Conservation (phyloP, 2,797 vertebrate genomes). For the Glyptemys insculpta region DNA sequence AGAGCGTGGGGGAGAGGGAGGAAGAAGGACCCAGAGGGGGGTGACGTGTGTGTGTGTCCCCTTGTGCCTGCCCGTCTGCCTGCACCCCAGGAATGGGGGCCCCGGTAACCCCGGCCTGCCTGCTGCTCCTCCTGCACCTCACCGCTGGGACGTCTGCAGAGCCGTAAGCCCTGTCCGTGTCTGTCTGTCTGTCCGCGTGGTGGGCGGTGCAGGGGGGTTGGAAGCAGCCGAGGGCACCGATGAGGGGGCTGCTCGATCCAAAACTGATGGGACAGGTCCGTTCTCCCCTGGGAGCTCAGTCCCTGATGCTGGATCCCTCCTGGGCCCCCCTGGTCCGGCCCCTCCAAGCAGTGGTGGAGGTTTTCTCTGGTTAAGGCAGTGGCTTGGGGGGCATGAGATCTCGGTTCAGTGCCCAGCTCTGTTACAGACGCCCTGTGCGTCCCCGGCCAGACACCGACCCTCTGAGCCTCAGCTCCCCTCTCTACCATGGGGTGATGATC, state of each 20-base stretch:
- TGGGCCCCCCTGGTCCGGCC: neutral
- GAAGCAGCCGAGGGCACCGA: neutral
- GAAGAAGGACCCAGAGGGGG: rapidly evolving
- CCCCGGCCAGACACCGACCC: neutral
- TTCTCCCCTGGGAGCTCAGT: neutral
- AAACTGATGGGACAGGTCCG: neutral
- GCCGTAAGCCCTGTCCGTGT: neutral
- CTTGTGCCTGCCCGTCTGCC: neutral
- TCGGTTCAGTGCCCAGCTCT: neutral
- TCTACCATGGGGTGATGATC: neutral
- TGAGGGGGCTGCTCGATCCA: neutral
- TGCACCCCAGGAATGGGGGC: neutral
- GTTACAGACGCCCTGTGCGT: neutral
- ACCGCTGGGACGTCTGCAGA: neutral
- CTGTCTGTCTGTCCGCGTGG: neutral
- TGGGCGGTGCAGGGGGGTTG: rapidly evolving
- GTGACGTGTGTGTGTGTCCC: neutral
- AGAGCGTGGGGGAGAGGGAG: neutral
- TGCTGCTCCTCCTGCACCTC: neutral
- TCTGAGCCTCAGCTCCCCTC: neutral
- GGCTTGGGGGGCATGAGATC: neutral
- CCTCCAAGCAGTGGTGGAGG: rapidly evolving
- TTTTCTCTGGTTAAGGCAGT: neutral
- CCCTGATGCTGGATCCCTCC: neutral
- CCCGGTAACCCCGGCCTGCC: rapidly evolving